Base-by-base conservation (phyloP, 2,113 vertebrate genomes). In the Cochlearius cochlearius region DNA sequence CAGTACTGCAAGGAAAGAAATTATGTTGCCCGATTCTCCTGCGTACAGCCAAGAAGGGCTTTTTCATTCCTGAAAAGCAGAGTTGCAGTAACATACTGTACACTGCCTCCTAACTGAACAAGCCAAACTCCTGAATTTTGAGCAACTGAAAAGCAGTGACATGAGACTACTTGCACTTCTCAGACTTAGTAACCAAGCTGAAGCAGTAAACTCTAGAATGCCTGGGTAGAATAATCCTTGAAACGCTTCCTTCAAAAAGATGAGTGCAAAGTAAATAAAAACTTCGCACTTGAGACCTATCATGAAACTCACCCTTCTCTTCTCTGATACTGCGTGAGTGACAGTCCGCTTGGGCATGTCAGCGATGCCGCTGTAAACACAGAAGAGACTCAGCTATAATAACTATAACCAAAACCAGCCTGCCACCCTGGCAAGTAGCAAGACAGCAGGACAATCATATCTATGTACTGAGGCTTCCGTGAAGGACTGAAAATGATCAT, bases 271-370 rank as follows among this genome's bases (percentile, higher is more conserved):
- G 38, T 39, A 75, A 79, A 88, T 15, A 68, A 85, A 81, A 55
- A 23, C 25, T 21, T 87, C 39, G 36, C 11, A 7, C 55, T 49
- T 4, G 0, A 85, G 60, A 45, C 11, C 52, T 45, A 0, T 5
- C 25, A 4, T 32, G 52, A 47, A 74, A 60, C 73, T 75, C 79
- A 56, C 76, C 43, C 27, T 78, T 38, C 47, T 49, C 79, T 86
- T 29, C 59, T 47, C 55, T 39, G 67, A 50, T 41, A 8, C 67
- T 13, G 22, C 63, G 18, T 0, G 1, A 71, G 63, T 0, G 0
- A 41, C 50, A 45, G 38, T 12, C 59, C 86, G 85, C 73, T 36
- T 7, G 84, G 77, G 41, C 23, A 50, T 0, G 0, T 20, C 72
- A 47, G 41, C 3, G 63, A 59, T 5, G 29, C 45, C 49, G 9